A percentile compares a stretch with the other conserved stretches of the same genome.
Evolutionary conservation across 2,888 invertebrate genomes (phyloP).

Genomic region (Caenorhabditis drosophilae): DNA sequence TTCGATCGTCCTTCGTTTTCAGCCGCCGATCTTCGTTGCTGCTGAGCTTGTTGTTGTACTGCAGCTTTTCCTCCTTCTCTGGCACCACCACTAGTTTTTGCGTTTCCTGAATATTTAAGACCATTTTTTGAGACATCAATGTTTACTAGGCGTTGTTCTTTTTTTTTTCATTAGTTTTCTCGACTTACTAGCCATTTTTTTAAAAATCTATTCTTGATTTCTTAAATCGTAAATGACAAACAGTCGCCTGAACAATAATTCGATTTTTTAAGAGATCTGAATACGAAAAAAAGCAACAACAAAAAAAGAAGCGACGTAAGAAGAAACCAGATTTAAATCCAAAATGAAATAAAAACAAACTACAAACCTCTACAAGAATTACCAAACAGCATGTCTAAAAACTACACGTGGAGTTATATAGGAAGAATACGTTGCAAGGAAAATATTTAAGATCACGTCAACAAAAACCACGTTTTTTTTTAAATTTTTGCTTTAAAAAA

Average conservation of each 20-base stretch:
- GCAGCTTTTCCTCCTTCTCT: not conserved
- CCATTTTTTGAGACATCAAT: not conserved
- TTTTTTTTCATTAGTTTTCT: not conserved
- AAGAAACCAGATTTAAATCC: too few species aligned
- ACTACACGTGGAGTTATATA: too few species aligned
- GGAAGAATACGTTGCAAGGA: too few species aligned
- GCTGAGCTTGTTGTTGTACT: not conserved
- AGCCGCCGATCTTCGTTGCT: not conserved
- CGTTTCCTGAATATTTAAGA: conserved; percentile 1
- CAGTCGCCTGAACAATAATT: not conserved
- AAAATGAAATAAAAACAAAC: too few species aligned
- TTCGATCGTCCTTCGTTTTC: not conserved
- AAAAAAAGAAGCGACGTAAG: too few species aligned
- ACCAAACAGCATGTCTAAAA: too few species aligned
- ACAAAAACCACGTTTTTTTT: too few species aligned
- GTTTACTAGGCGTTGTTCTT: too few species aligned
- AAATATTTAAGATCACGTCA: too few species aligned
- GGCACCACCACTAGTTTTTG: not conserved
- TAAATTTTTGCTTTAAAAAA: too few species aligned
- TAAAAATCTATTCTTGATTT: not conserved
- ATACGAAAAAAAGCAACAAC: not conserved
- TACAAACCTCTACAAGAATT: too few species aligned
- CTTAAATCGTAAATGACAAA: too few species aligned
- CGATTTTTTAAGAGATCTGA: not conserved
- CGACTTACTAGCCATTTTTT: conserved; percentile 6